phyloP scores from a whole-genome alignment of 2,113 vertebrate genomes.

The Plecotus auritus region DNA sequence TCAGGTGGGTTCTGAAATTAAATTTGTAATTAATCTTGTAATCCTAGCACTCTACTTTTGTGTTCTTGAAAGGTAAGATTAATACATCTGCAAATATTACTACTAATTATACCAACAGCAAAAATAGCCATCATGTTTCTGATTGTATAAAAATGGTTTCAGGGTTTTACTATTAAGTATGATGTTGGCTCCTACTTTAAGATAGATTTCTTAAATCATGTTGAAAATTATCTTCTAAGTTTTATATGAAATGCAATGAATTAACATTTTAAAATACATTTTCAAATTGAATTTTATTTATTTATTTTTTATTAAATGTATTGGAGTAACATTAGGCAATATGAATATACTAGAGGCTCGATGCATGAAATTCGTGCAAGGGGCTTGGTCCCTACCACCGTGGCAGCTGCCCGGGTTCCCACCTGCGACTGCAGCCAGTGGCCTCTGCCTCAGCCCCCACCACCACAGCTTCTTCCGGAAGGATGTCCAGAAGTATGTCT shows the following conservation, averaged over 20 bases:
- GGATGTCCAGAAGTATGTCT: too few relatives aligned
- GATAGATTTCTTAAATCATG: not conserved
- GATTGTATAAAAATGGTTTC: not conserved
- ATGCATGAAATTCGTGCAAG: too few relatives aligned
- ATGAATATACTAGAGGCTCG: too few relatives aligned
- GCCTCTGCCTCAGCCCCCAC: too few relatives aligned
- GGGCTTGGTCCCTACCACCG: too few relatives aligned
- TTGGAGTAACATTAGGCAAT: too few relatives aligned
- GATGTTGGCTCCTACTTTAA: not conserved
- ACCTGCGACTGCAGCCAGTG: too few relatives aligned
- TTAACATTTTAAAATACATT: not conserved
- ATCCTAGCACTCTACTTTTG: not conserved
- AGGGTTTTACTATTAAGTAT: not conserved
- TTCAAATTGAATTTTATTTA: not conserved
- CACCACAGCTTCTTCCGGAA: too few relatives aligned
- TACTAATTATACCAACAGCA: slow-evolving; percentile 11
- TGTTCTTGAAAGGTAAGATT: not conserved
- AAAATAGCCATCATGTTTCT: not conserved
- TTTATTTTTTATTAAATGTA: too few relatives aligned
- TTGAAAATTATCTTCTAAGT: not conserved
- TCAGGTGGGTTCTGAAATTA: not conserved
- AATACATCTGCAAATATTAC: not conserved
- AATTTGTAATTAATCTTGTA: slow-evolving; percentile 31
- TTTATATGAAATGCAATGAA: not conserved
- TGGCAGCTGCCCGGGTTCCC: too few relatives aligned